Percentiles rank a stretch among this genome's conserved stretches.
Conservation (phyloP, 2,113 vertebrate genomes). For the Atherinomorus stipes region DNA sequence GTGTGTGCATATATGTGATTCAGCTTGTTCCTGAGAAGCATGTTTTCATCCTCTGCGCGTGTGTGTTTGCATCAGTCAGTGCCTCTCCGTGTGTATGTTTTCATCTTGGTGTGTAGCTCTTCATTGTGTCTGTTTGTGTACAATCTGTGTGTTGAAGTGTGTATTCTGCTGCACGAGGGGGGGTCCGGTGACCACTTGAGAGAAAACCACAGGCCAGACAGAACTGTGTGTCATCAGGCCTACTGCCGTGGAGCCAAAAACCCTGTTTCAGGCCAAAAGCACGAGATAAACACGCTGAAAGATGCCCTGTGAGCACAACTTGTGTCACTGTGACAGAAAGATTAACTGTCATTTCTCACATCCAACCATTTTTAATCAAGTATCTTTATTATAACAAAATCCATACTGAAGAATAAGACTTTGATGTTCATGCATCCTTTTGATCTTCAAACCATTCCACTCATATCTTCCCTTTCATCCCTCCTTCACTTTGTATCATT, state of each 20-base stretch:
- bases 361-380: neutral
- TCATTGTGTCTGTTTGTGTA: constrained; percentile 3
- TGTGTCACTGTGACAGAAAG: neutral
- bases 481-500: neutral
- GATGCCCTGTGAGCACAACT: constrained; percentile 5
- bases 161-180: constrained; percentile 23
- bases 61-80: neutral
- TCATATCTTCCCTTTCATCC: neutral
- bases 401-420: neutral
- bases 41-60: constrained; percentile 65
- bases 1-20: constrained; percentile 36
- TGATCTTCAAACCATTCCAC: neutral
- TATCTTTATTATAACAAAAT: neutral
- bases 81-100: constrained; percentile 9
- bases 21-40: constrained; percentile 52
- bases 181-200: constrained; percentile 68
- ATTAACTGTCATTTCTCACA: neutral
- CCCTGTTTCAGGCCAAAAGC: constrained; percentile 36
- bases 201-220: constrained; percentile 79
- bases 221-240: constrained; percentile 74
- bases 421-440: neutral
- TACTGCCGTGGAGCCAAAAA: constrained; percentile 46
- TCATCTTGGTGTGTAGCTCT: neutral
- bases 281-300: constrained; percentile 44
- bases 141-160: constrained; percentile 34